phyloP scores from a whole-genome alignment of 2,888 invertebrate species.

The Drosophila mimica region DNA sequence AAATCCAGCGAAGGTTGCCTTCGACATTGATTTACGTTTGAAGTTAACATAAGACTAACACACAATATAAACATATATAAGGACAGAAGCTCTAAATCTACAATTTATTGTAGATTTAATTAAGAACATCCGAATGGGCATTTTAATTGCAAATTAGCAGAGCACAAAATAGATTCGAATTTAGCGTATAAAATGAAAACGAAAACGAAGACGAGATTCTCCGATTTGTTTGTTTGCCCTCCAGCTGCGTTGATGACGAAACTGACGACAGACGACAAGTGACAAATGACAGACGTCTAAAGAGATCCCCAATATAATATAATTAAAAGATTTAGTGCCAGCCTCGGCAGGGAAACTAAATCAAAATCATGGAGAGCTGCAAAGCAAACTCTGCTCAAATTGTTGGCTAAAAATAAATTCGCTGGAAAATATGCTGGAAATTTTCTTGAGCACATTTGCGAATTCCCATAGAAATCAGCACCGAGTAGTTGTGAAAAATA shows the following conservation, averaged over 20 bases:
- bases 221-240: slow-evolving; percentile 29
- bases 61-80: not conserved
- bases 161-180: slow-evolving; percentile 18
- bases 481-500: not conserved
- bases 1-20: slow-evolving; percentile 23
- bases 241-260: slow-evolving; percentile 54
- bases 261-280: slow-evolving; percentile 14
- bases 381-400: not conserved
- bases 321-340: slow-evolving; percentile 28
- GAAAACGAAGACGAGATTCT: slow-evolving; percentile 29
- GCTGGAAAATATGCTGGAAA: not conserved
- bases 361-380: slow-evolving; percentile 4
- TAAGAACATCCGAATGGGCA: slow-evolving; percentile 50
- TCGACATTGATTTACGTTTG: slow-evolving; percentile 58
- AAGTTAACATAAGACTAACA: slow-evolving; percentile 17
- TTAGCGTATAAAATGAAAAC: slow-evolving; percentile 42
- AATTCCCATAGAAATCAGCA: not conserved
- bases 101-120: slow-evolving; percentile 48
- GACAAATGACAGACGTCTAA: not conserved
- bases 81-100: slow-evolving; percentile 40
- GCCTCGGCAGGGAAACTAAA: not conserved
- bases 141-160: slow-evolving; percentile 77
- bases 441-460: slow-evolving; percentile 3
- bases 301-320: slow-evolving; percentile 1
- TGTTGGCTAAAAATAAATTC: slow-evolving; percentile 32